Conservation (phyloP, 2,797 vertebrate genomes). For the Knipowitschia caucasica region DNA sequence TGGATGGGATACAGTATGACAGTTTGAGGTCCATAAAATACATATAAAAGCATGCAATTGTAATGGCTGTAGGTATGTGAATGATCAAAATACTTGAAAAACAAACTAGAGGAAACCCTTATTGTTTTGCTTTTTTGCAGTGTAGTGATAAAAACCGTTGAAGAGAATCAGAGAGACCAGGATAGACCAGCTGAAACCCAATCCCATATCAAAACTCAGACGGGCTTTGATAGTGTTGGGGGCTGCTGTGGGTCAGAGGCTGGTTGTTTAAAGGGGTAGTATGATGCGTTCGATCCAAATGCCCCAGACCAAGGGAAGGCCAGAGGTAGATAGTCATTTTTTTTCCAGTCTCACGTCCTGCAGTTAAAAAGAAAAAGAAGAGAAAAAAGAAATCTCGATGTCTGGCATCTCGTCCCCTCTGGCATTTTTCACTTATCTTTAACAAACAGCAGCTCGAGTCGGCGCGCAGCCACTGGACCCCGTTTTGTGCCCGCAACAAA, state of each 20-base stretch:
- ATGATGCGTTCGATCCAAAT: conserved; percentile 43
- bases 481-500: conserved; percentile 69
- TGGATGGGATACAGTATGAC: too few relatives aligned
- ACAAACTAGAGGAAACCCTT: too few relatives aligned
- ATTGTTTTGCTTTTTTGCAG: conserved; percentile 16
- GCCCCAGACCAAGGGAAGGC: conserved; percentile 36
- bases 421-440: conserved; percentile 74
- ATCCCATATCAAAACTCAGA: conserved; percentile 63
- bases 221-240: conserved; percentile 58
- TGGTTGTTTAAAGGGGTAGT: conserved; percentile 43
- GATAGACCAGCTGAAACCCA: conserved; percentile 61
- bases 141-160: conserved; percentile 32
- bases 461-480: conserved; percentile 67
- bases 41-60: too few relatives aligned
- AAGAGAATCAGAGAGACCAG: conserved; percentile 23
- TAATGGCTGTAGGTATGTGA: too few relatives aligned
- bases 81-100: too few relatives aligned
- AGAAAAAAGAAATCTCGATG: conserved; percentile 38
- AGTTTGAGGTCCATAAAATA: too few relatives aligned
- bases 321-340: conserved; percentile 30
- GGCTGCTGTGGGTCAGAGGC: conserved; percentile 51
- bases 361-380: conserved; percentile 30
- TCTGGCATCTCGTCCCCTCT: conserved; percentile 47
- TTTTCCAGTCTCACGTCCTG: conserved; percentile 54
- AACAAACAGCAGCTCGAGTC: conserved; percentile 73